Conservation (phyloP, 2,797 vertebrate genomes). For the Cyprinodon diabolis region DNA sequence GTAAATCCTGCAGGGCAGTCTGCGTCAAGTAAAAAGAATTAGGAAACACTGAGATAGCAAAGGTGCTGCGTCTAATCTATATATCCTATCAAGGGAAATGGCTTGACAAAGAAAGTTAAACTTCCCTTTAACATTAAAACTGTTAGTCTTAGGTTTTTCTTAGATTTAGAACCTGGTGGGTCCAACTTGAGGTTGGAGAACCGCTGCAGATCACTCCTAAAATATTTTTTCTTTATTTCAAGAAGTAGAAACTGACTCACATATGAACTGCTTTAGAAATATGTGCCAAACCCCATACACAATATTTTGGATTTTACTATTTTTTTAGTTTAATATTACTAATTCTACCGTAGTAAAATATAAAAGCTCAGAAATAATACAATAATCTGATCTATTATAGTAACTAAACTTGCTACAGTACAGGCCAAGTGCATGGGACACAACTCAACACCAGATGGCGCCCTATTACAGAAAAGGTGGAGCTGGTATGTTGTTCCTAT, state of each 20-base stretch:
- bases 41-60: neutral
- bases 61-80: neutral
- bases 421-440: neutral
- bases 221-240: no score
- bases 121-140: neutral
- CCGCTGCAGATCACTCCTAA: neutral
- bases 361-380: neutral
- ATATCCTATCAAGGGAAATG: neutral
- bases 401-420: neutral
- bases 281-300: no score
- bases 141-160: neutral
- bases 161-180: neutral
- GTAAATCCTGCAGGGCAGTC: neutral
- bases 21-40: neutral
- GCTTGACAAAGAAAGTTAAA: neutral
- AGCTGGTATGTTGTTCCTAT: constrained; percentile 30
- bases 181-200: neutral
- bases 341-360: neutral
- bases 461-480: constrained; percentile 31
- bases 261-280: no score
- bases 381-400: neutral
- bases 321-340: neutral
- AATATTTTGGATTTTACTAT: no score
- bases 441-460: constrained; percentile 72
- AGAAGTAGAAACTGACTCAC: no score